A percentile compares a stretch with the other conserved stretches of the same genome.
phyloP scores from a whole-genome alignment of 1,140 invertebrate species.

The Callitettix versicolor region DNA sequence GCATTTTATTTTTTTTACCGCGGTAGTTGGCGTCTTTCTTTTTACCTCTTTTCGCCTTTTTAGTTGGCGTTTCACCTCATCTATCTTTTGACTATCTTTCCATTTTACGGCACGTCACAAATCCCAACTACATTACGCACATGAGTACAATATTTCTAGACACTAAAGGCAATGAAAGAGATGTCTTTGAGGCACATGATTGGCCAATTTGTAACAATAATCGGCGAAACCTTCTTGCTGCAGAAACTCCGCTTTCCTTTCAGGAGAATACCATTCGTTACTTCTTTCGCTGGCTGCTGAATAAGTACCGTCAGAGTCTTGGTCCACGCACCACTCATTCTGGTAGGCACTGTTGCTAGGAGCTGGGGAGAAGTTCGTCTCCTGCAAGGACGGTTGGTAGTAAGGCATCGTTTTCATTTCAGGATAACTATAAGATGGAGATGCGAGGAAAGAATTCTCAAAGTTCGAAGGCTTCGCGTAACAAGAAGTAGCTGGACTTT shows the following conservation, averaged over 20 bases:
- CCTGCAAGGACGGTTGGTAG: conserved; percentile 1
- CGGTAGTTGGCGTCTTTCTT: too few relatives aligned
- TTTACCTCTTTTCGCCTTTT: too few relatives aligned
- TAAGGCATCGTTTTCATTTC: neutral
- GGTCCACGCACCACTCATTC: conserved; percentile 8
- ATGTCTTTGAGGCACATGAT: conserved; percentile 5
- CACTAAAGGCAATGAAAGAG: neutral
- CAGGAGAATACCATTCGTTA: conserved; percentile 4
- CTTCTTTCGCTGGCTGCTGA: neutral
- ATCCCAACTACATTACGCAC: neutral
- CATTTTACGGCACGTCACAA: neutral
- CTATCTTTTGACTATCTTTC: too few relatives aligned
- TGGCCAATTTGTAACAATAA: neutral
- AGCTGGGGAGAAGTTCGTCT: neutral
- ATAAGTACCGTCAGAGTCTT: conserved; percentile 3
- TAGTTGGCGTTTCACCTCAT: too few relatives aligned
- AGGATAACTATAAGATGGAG: neutral
- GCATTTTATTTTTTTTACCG: too few relatives aligned
- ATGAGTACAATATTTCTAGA: neutral
- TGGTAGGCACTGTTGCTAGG: neutral
- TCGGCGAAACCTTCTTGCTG: neutral
- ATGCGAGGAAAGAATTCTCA: neutral
- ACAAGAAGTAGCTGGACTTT: neutral
- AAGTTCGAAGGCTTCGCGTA: neutral
- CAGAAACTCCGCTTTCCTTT: neutral